A percentile compares a stretch with the other conserved stretches of the same genome.
Evolutionary conservation across 1,140 invertebrate species (phyloP).

Genomic region (Lepidurus apus): DNA sequence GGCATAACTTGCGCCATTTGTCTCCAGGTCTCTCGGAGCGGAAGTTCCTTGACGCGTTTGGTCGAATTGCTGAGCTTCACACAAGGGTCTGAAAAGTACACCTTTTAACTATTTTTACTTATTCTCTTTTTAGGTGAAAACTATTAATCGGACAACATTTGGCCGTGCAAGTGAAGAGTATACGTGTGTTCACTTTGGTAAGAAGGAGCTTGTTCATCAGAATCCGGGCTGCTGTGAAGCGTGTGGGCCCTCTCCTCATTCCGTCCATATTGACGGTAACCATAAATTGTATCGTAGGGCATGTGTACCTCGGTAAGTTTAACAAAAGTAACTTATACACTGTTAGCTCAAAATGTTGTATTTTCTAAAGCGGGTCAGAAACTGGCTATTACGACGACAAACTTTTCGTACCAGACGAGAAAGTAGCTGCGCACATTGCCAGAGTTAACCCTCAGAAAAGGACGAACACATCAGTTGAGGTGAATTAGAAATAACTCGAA

Average conservation of each 20-base stretch:
- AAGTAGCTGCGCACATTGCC: background rate
- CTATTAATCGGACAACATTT: background rate
- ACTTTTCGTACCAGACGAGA: background rate
- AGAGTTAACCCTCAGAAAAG: background rate
- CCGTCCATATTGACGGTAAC: background rate
- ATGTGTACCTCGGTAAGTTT: background rate
- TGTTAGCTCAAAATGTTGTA: background rate
- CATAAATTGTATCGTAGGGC: background rate
- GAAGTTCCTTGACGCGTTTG: background rate
- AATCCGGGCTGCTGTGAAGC: background rate
- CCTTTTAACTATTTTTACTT: background rate
- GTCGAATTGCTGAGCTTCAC: background rate
- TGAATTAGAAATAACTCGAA: background rate
- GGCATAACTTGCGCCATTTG: background rate
- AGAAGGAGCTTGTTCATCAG: background rate
- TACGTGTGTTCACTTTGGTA: background rate
- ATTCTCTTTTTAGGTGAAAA: background rate
- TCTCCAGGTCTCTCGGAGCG: background rate
- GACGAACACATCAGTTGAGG: background rate
- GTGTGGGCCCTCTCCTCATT: background rate
- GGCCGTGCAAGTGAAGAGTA: background rate
- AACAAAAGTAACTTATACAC: background rate
- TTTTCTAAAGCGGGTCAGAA: background rate
- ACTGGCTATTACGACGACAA: background rate
- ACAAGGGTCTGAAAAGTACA: background rate